A percentile compares a stretch with the other conserved stretches of the same genome.
These are phyloP conservation scores for Neostethus bicornis DNA, from an alignment of 2,797 vertebrate genomes.

Conservation along the genomic window DNA sequence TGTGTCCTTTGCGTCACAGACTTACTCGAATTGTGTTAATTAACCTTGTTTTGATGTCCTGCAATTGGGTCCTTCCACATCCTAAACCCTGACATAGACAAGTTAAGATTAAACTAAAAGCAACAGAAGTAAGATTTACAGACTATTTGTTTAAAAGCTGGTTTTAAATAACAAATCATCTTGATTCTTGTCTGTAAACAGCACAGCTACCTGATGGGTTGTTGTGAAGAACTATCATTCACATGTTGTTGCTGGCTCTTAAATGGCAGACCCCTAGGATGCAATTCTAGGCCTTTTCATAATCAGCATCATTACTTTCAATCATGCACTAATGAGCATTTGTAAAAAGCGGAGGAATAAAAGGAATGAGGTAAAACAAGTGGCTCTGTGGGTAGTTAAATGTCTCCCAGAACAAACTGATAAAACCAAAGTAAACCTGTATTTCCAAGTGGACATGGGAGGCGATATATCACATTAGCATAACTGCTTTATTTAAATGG, in stretches of 20 bases:
- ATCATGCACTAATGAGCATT: conserved; percentile 83
- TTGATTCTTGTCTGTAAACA: conserved; percentile 33
- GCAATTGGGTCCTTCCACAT: no score
- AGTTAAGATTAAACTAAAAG: not conserved
- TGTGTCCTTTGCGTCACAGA: no score
- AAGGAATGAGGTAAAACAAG: conserved; percentile 63
- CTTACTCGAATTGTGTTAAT: no score
- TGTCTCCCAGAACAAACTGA: conserved; percentile 24
- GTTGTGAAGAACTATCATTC: conserved; percentile 32
- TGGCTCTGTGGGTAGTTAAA: conserved; percentile 36
- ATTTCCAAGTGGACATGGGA: conserved; percentile 18
- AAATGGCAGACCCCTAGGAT: conserved; percentile 63
- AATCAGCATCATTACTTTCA: conserved; percentile 79
- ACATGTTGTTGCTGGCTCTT: conserved; percentile 46
- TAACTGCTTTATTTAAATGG: conserved; percentile 25
- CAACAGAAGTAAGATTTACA: not conserved
- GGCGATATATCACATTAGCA: conserved; percentile 33
- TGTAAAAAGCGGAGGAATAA: conserved; percentile 79
- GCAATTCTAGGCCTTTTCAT: conserved; percentile 52
- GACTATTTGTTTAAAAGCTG: not conserved
- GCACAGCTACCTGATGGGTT: conserved; percentile 32
- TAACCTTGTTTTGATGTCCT: no score
- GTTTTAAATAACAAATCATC: conserved; percentile 21
- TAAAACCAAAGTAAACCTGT: conserved; percentile 4
- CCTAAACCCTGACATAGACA: no score